Evolutionary conservation across 2,113 vertebrate genomes (phyloP).

Genomic region (Laterallus jamaicensis): DNA sequence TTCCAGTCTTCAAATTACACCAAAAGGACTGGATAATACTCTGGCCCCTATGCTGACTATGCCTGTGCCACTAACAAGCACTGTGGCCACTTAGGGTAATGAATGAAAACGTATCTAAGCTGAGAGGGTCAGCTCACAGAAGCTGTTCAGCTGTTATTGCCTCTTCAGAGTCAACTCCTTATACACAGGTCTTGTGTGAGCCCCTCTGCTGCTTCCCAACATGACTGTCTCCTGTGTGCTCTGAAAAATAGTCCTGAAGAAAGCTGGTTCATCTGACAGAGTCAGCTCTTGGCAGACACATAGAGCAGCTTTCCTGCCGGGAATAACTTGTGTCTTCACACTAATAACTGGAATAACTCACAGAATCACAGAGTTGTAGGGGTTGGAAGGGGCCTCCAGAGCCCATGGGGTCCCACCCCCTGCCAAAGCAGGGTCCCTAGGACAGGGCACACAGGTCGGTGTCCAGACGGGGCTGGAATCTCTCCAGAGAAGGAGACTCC

Average conservation of each 20-base stretch:
- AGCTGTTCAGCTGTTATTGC: background rate
- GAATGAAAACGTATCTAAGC: background rate
- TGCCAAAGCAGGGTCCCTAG: no score
- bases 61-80: background rate
- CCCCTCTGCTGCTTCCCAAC: background rate
- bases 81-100: background rate
- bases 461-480: no score
- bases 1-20: background rate
- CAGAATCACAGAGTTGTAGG: no score
- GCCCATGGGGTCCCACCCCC: no score
- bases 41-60: background rate
- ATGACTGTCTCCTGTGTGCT: fast-evolving
- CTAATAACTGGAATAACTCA: background rate
- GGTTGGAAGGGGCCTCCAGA: no score
- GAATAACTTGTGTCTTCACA: background rate
- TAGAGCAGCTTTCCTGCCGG: background rate
- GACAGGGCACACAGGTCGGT: no score
- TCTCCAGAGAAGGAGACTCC: no score
- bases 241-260: background rate
- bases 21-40: background rate
- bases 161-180: background rate
- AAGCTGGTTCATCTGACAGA: background rate
- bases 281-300: background rate
- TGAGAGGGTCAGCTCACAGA: background rate
- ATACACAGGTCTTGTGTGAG: background rate